A percentile compares a stretch with the other conserved stretches of the same genome.
Conservation (phyloP, 92 coral and sea anemone genomes). For the Umimayanthus kanabou region DNA sequence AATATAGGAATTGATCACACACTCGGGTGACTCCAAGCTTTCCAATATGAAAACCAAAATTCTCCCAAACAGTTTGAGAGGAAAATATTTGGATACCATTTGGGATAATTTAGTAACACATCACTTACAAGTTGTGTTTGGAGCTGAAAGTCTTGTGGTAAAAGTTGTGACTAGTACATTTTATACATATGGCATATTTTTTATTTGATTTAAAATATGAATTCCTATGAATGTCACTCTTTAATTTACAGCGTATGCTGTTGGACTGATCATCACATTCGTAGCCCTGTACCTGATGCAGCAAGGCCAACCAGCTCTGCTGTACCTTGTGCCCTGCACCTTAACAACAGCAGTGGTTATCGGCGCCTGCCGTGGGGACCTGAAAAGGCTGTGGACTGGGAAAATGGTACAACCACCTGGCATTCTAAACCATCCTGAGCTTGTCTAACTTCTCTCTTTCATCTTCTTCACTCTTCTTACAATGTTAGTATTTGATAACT, state of each 20-base stretch:
- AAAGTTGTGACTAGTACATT: background rate
- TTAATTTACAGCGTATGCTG: conserved; percentile 84
- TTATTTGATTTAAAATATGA: too few relatives aligned
- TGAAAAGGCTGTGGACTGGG: conserved; percentile 91
- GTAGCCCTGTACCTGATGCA: conserved; percentile 88
- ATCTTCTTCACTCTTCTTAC: conserved; percentile 25
- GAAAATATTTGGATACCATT: too few relatives aligned
- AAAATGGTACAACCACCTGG: conserved; percentile 73
- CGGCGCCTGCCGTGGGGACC: conserved; percentile 77
- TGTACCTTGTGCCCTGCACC: conserved; percentile 91
- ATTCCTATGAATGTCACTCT: too few relatives aligned
- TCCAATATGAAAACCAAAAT: too few relatives aligned
- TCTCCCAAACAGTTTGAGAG: too few relatives aligned
- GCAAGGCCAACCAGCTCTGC: conserved; percentile 94
- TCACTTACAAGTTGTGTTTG: too few relatives aligned
- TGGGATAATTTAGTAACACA: too few relatives aligned
- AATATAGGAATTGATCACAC: too few relatives aligned
- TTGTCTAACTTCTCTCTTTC: conserved; percentile 61
- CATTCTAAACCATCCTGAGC: conserved; percentile 58
- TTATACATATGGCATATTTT: too few relatives aligned
- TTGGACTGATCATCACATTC: conserved; percentile 89
- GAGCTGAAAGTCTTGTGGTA: too few relatives aligned
- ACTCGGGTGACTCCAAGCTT: too few relatives aligned
- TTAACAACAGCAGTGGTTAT: conserved; percentile 75
- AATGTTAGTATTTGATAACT: conserved; percentile 35